Percentiles rank a stretch among this genome's conserved stretches.
Conservation (phyloP, 2,797 vertebrate genomes). For the Acanthurus tractus region DNA sequence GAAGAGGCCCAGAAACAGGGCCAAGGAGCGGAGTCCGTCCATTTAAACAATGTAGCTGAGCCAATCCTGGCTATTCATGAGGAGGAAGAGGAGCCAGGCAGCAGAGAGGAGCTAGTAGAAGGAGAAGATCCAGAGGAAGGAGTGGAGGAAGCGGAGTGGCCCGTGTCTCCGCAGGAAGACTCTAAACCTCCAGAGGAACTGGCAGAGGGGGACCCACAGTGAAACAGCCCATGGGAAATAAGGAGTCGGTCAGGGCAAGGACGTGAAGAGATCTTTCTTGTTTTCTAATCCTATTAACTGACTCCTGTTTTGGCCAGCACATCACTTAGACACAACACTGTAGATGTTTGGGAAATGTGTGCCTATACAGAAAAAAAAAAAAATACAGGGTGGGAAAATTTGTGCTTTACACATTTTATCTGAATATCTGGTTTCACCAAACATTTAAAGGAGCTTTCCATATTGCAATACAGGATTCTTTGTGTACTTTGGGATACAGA, state of each 20-base stretch:
- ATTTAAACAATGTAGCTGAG: slow-evolving; percentile 87
- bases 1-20: slow-evolving; percentile 87
- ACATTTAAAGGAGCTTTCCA: slow-evolving; percentile 88
- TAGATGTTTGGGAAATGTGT: slow-evolving; percentile 94
- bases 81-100: slow-evolving; percentile 94
- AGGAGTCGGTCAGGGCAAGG: slow-evolving; percentile 74
- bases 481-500: slow-evolving; percentile 80
- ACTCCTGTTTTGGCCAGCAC: slow-evolving; percentile 91
- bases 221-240: slow-evolving; percentile 63
- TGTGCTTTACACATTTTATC: slow-evolving; percentile 82
- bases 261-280: slow-evolving; percentile 75
- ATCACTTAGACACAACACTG: slow-evolving; percentile 99
- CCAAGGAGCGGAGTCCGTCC: slow-evolving; percentile 79
- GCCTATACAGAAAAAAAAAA: slow-evolving; percentile 87
- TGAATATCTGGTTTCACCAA: slow-evolving; percentile 72
- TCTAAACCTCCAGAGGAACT: slow-evolving; percentile 64
- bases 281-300: slow-evolving; percentile 80
- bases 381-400: slow-evolving; percentile 82
- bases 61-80: slow-evolving; percentile 94
- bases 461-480: slow-evolving; percentile 88
- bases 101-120: slow-evolving; percentile 81
- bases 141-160: slow-evolving; percentile 73
- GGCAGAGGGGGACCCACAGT: slow-evolving; percentile 67
- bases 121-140: slow-evolving; percentile 77
- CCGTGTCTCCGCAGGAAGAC: slow-evolving; percentile 59